Evolutionary conservation across 2,888 invertebrate genomes (phyloP).

Genomic region (Hypena proboscidalis): DNA sequence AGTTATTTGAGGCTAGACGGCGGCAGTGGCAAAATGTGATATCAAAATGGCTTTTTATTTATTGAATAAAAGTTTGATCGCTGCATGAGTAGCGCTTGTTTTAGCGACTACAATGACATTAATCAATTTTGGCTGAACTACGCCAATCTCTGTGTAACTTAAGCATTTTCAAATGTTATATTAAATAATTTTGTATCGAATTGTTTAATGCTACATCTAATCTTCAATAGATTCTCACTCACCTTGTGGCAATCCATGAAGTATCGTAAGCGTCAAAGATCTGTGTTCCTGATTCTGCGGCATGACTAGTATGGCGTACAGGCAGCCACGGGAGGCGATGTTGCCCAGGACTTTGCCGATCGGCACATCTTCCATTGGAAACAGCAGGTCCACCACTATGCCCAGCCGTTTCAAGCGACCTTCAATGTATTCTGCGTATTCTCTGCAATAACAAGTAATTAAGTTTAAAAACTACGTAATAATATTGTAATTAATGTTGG

Average conservation of each 20-base stretch:
- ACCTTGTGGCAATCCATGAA: conserved; percentile 97
- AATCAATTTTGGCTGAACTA: too few species aligned
- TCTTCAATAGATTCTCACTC: conserved; percentile 35
- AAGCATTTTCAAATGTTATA: too few species aligned
- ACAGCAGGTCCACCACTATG: conserved; percentile 93
- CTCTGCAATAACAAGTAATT: conserved; percentile 85
- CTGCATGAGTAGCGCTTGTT: too few species aligned
- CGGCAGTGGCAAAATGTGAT: too few species aligned
- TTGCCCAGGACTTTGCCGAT: conserved; percentile 92
- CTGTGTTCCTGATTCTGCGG: conserved; percentile 94
- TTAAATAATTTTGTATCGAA: too few species aligned
- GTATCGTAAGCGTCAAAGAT: conserved; percentile 94
- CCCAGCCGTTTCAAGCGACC: conserved; percentile 91
- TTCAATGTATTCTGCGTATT: conserved; percentile 96
- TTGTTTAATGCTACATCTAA: too few species aligned
- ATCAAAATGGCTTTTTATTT: too few species aligned
- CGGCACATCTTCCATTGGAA: conserved; percentile 95
- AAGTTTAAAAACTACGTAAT: too few species aligned
- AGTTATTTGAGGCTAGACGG: background rate
- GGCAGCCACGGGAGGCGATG: conserved; percentile 94
- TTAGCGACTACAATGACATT: too few species aligned
- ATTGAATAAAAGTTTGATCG: too few species aligned
- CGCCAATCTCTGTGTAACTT: too few species aligned
- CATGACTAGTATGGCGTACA: conserved; percentile 95
- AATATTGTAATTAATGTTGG: too few species aligned